Evolutionary conservation across 2,113 vertebrate species (phyloP).

Genomic region (Hippocampus zosterae): DNA sequence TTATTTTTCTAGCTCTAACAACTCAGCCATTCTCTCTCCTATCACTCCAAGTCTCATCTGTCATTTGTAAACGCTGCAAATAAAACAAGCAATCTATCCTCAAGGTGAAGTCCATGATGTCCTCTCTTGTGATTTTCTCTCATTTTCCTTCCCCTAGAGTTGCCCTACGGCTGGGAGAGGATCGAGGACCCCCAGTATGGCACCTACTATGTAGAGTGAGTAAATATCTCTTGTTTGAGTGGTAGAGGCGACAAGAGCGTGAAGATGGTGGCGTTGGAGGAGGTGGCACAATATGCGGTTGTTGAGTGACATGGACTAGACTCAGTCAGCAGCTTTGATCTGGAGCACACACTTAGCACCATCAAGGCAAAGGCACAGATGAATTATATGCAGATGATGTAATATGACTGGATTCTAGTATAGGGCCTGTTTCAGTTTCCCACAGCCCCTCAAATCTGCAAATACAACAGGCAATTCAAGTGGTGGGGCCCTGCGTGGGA

Average conservation of each 20-base stretch:
- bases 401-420: slow-evolving; percentile 1
- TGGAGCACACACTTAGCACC: background rate
- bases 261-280: background rate
- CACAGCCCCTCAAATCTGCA: slow-evolving; percentile 40
- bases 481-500: slow-evolving; percentile 30
- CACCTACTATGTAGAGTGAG: slow-evolving; percentile 96
- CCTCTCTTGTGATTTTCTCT: slow-evolving; percentile 25
- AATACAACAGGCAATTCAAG: slow-evolving; percentile 37
- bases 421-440: slow-evolving; percentile 32
- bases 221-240: slow-evolving; percentile 41
- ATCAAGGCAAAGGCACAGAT: background rate
- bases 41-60: slow-evolving; percentile 8
- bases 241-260: background rate
- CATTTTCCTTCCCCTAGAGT: slow-evolving; percentile 70
- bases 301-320: background rate
- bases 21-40: slow-evolving; percentile 6
- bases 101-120: slow-evolving; percentile 1
- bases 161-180: slow-evolving; percentile 98
- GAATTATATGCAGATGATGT: background rate
- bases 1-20: slow-evolving; percentile 37
- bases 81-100: background rate
- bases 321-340: background rate
- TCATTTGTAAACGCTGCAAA: background rate
- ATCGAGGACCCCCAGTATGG: slow-evolving; percentile 97
- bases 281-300: background rate